Conservation (phyloP, 2,888 invertebrate species). For the Temnothorax unifasciatus region DNA sequence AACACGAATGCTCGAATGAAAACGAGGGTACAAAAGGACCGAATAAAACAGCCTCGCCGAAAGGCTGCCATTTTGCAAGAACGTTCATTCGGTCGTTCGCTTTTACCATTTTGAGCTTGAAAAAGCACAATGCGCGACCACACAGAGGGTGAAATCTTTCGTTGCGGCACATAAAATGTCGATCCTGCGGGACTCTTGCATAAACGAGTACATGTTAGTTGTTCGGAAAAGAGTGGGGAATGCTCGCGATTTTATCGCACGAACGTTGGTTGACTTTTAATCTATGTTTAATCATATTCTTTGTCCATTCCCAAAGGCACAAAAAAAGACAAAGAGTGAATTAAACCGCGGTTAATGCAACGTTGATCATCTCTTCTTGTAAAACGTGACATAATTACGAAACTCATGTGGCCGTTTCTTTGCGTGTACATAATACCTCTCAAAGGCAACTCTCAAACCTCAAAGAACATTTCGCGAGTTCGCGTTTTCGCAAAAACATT, state of each 20-base stretch:
- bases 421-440: neutral
- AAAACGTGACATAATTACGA: constrained; percentile 8
- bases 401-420: neutral
- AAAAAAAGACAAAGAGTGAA: constrained; percentile 3
- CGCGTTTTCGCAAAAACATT: neutral
- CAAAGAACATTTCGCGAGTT: neutral
- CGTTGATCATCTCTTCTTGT: neutral
- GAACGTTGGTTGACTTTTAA: constrained; percentile 14
- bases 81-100: constrained; percentile 1
- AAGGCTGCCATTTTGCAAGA: constrained; percentile 13
- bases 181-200: constrained; percentile 11
- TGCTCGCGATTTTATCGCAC: neutral
- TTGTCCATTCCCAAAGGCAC: neutral
- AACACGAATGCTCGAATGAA: neutral
- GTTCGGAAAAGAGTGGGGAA: neutral
- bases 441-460: neutral
- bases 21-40: constrained; percentile 5
- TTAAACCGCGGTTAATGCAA: neutral
- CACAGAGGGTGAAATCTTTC: constrained; percentile 9
- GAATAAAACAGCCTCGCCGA: neutral
- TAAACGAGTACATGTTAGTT: neutral
- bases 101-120: constrained; percentile 10
- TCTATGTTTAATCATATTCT: neutral
- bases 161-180: constrained; percentile 10
- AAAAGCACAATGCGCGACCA: neutral